A percentile compares a stretch with the other conserved stretches of the same genome.
phyloP scores from a whole-genome alignment of 1,140 invertebrate genomes.

The Camponotus vicinus region DNA sequence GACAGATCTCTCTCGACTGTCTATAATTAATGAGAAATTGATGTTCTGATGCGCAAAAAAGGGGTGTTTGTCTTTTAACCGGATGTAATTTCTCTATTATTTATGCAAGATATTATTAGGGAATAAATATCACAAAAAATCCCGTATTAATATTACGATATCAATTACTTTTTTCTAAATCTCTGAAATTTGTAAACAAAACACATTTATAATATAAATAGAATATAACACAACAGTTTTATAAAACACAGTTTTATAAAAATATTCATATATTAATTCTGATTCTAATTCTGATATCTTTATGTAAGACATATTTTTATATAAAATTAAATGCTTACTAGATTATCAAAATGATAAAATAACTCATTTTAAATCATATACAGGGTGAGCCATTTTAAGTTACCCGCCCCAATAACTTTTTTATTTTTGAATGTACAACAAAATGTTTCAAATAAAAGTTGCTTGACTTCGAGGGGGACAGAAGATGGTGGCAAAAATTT shows the following conservation, averaged over 20 bases:
- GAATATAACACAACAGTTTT: background rate
- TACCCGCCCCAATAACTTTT: too few relatives aligned
- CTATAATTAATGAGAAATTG: constrained; percentile 41
- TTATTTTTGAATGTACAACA: too few relatives aligned
- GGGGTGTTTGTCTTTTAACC: background rate
- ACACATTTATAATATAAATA: background rate
- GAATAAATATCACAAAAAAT: background rate
- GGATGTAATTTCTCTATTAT: constrained; percentile 7
- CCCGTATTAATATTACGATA: background rate
- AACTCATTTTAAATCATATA: too few relatives aligned
- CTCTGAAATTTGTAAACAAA: background rate
- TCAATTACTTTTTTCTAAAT: background rate
- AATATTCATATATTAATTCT: background rate
- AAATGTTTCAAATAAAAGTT: too few relatives aligned
- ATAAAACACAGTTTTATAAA: background rate
- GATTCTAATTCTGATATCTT: background rate
- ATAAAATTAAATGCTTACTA: background rate
- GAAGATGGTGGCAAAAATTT: too few relatives aligned
- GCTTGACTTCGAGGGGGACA: too few relatives aligned
- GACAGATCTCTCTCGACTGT: constrained; percentile 24
- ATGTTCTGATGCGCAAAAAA: constrained; percentile 11
- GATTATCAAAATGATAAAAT: background rate
- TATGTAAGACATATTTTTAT: background rate
- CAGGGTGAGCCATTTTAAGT: too few relatives aligned
- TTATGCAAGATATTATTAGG: background rate